Evolutionary conservation across 2,113 vertebrate genomes (phyloP), one percentile per base, ranked within the genome.

Genomic region (Nycticorax nycticorax): DNA sequence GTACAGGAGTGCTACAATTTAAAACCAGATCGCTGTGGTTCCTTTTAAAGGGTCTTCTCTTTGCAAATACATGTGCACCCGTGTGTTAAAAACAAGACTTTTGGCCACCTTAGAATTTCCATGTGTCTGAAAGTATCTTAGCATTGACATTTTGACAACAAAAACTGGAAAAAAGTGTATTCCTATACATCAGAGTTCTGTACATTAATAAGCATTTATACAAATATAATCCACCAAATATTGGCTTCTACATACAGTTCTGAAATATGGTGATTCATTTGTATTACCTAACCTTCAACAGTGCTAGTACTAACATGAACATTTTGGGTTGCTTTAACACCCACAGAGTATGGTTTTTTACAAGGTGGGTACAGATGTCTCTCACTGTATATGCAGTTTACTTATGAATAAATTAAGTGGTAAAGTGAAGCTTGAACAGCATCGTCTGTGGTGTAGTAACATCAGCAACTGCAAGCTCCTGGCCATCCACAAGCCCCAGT

Each of bases 381-480:
- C 79, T 62, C 37, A 30, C 87, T 95, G 84, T 89, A 85, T 90
- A 32, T 89, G 60, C 55, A 91, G 28, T 94, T 96, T 77, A 90
- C 77, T 95, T 88, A 48, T 85, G 73, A 78, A 85, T 83, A 77
- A 92, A 73, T 98, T 98, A 99, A 97, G 98, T 98, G 89, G 98
- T 99, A 97, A 99, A 99, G 94, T 98, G 98, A 89, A 99, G 99
- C 96, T 99, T 99, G 97, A 99, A 99, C 74, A 99, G 96, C 96
- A 99, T 98, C 28, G 99, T 99, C 97, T 99, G 99, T 68, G 99
- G 99, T 72, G 99, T 99, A 80, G 99, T 99, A 94, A 99, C 94
- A 97, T 99, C 99, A 88, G 99, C 99, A 88, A 99, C 99, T 50
- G 99, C 99, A 89, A 99, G 97, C 88, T 99, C 99, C 93, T 99